Percentiles rank a stretch among this genome's conserved stretches.
These are phyloP conservation scores for Rugalucina vietnamica DNA, from an alignment of 2,888 invertebrate genomes.

Conservation along the genomic window DNA sequence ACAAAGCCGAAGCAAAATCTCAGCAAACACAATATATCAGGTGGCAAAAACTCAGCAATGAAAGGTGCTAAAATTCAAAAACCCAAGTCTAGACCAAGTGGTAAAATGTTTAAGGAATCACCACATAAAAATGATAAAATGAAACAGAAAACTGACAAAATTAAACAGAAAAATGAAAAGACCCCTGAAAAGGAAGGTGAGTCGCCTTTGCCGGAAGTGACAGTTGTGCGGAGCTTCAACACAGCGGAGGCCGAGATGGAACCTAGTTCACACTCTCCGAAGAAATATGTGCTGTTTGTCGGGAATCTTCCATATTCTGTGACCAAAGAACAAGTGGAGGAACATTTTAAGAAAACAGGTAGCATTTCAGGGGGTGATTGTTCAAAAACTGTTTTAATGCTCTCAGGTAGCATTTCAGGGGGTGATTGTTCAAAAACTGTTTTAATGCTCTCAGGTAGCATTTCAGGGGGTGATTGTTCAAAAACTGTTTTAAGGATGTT, in stretches of 20 bases:
- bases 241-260: neutral
- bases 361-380: too few relatives aligned
- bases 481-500: too few relatives aligned
- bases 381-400: too few relatives aligned
- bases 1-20: neutral
- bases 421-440: too few relatives aligned
- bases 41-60: neutral
- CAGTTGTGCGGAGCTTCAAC: neutral
- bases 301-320: conserved; percentile 77
- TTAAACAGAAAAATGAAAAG: neutral
- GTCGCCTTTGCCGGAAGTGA: neutral
- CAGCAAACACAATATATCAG: neutral
- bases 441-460: too few relatives aligned
- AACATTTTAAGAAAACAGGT: conserved; percentile 80
- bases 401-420: too few relatives aligned
- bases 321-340: conserved; percentile 77
- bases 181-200: neutral
- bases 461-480: too few relatives aligned
- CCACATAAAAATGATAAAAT: neutral
- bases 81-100: neutral
- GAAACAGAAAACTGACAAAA: neutral
- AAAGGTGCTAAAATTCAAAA: neutral
- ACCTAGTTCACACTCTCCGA: conserved; percentile 60
- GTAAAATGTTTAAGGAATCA: neutral
- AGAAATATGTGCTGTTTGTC: conserved; percentile 77